phyloP scores from a whole-genome alignment of 2,797 vertebrate species.

The Liparis tanakae region DNA sequence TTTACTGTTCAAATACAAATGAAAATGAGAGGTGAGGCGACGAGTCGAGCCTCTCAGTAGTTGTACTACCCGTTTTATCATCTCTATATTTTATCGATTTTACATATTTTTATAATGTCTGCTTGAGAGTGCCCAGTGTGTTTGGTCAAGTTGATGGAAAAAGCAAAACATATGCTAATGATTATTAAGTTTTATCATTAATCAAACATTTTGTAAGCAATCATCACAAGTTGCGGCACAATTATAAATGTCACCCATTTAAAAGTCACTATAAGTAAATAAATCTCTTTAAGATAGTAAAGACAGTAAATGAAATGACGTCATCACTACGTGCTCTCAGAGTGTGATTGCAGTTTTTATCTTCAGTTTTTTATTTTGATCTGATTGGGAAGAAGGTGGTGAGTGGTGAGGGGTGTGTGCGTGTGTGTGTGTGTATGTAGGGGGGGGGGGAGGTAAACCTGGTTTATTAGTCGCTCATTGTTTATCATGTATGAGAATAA shows the following conservation, averaged over 20 bases:
- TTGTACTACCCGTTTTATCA: not conserved
- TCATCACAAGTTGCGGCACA: not conserved
- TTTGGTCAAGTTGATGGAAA: not conserved
- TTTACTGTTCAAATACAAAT: no score
- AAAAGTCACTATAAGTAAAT: not conserved
- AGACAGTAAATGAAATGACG: not conserved
- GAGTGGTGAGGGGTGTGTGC: not conserved
- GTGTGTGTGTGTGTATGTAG: no score
- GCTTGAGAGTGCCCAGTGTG: not conserved
- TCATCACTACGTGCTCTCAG: not conserved
- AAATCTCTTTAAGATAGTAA: not conserved
- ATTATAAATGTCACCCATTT: not conserved
- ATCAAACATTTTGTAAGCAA: not conserved
- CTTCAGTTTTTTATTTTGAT: constrained; percentile 26
- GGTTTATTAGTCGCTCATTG: constrained; percentile 67
- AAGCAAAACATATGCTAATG: not conserved
- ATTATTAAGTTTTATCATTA: not conserved
- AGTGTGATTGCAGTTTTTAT: constrained; percentile 7
- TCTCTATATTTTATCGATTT: not conserved
- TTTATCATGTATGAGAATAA: constrained; percentile 77
- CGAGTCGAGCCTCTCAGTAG: not conserved
- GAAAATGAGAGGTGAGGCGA: no score
- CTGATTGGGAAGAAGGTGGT: constrained; percentile 17
- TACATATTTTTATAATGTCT: not conserved
- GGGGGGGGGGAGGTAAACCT: constrained; percentile 25